Conservation (phyloP, 2,797 vertebrate species). For the Percopsis omiscomaycus region DNA sequence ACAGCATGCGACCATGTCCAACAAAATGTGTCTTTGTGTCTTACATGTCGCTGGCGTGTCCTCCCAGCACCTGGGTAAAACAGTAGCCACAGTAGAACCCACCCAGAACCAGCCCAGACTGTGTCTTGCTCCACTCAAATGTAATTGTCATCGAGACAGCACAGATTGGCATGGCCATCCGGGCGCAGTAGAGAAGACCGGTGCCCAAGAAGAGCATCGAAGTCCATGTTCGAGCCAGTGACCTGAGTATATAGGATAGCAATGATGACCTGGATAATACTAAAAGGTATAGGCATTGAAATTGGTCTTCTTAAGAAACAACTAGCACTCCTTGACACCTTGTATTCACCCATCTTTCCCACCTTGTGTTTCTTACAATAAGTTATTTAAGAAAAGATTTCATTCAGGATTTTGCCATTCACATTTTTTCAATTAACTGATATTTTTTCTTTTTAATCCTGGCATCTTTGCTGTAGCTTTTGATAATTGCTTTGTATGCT, state of each 20-base stretch:
- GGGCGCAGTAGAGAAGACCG: slow-evolving; percentile 85
- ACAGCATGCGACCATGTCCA: too few relatives aligned
- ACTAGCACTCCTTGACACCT: too few relatives aligned
- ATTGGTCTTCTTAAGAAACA: too few relatives aligned
- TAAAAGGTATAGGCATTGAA: too few relatives aligned
- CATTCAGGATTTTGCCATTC: too few relatives aligned
- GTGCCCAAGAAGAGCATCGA: slow-evolving; percentile 82
- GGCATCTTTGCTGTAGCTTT: too few relatives aligned
- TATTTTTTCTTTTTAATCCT: too few relatives aligned
- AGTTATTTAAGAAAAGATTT: too few relatives aligned
- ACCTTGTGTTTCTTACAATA: too few relatives aligned
- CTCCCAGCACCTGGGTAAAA: slow-evolving; percentile 87
- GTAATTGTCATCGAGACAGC: slow-evolving; percentile 76
- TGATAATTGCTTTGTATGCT: too few relatives aligned
- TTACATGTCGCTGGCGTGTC: slow-evolving; percentile 84
- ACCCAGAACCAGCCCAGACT: slow-evolving; percentile 84
- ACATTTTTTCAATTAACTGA: too few relatives aligned
- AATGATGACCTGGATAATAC: not conserved
- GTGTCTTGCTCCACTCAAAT: slow-evolving; percentile 88
- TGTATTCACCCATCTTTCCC: too few relatives aligned
- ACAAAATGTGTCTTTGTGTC: not conserved
- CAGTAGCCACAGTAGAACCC: slow-evolving; percentile 96
- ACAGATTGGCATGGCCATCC: slow-evolving; percentile 86
- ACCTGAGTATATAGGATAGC: slow-evolving; percentile 34
- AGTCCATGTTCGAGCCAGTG: slow-evolving; percentile 76